phyloP scores from a whole-genome alignment of 2,797 vertebrate genomes.

The Spea hammondii region DNA sequence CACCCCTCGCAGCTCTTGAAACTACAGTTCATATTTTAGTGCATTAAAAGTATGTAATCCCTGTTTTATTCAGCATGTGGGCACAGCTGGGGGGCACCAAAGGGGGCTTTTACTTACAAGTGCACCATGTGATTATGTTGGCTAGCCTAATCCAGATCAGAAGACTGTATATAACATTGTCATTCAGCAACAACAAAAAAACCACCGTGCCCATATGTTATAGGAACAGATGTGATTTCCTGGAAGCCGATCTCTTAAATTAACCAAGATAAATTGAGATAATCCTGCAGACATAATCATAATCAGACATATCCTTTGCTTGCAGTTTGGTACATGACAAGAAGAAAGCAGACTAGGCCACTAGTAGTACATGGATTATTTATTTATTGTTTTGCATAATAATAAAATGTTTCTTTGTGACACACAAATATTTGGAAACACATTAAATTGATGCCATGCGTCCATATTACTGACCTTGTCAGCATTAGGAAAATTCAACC shows the following conservation, averaged over 20 bases:
- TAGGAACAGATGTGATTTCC: conserved; percentile 43
- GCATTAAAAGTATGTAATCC: neutral
- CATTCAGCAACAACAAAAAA: neutral
- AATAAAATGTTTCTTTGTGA: neutral
- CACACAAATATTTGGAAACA: neutral
- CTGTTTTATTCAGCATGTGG: neutral
- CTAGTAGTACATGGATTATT: conserved; percentile 22
- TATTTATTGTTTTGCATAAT: conserved; percentile 2
- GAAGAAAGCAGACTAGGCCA: conserved; percentile 20
- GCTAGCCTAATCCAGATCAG: conserved; percentile 1
- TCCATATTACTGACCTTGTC: neutral
- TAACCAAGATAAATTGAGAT: conserved; percentile 45
- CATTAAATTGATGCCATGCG: neutral
- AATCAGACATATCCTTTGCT: conserved; percentile 18
- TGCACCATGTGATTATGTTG: neutral
- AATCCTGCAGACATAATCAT: conserved; percentile 40
- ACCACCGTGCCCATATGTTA: conserved; percentile 19
- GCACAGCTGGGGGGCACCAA: neutral
- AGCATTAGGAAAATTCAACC: too few relatives aligned
- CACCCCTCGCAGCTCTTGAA: too few relatives aligned
- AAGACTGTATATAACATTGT: conserved; percentile 19
- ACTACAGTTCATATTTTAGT: too few relatives aligned
- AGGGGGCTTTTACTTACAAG: neutral
- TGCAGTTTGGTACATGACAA: conserved; percentile 23
- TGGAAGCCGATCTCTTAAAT: conserved; percentile 45